These are phyloP conservation scores for Osmoderma eremita DNA, from an alignment of 2,888 invertebrate species.

Conservation along the genomic window DNA sequence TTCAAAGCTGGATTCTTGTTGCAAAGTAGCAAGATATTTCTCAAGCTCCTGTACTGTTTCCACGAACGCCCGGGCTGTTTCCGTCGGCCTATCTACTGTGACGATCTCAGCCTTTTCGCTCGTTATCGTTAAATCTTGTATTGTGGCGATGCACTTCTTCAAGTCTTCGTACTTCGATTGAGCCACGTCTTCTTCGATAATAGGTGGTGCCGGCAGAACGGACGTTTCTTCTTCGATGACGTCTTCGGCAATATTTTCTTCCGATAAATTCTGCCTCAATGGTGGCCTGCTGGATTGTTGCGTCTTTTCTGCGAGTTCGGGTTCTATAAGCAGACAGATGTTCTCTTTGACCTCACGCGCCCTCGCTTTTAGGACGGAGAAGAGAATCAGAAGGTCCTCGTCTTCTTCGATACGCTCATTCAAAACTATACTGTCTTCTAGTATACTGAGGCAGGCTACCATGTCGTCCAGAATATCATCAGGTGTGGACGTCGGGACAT, in stretches of 20 bases:
- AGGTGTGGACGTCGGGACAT: constrained; percentile 52
- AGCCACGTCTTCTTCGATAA: constrained; percentile 45
- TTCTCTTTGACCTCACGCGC: constrained; percentile 57
- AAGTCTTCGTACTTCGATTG: constrained; percentile 53
- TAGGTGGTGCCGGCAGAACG: constrained; percentile 27
- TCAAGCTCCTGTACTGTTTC: constrained; percentile 57
- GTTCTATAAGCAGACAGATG: constrained; percentile 55
- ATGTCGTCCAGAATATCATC: constrained; percentile 57
- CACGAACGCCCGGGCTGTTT: constrained; percentile 48
- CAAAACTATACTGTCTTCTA: constrained; percentile 58
- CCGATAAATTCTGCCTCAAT: constrained; percentile 43
- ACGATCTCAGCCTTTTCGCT: constrained; percentile 45
- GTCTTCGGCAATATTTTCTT: constrained; percentile 41
- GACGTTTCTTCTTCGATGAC: constrained; percentile 37
- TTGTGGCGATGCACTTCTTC: constrained; percentile 55
- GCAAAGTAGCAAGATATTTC: constrained; percentile 54
- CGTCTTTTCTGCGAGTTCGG: constrained; percentile 44
- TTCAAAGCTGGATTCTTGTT: constrained; percentile 54
- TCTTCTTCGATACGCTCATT: constrained; percentile 54
- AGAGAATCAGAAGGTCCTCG: constrained; percentile 53
- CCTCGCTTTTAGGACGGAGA: constrained; percentile 55
- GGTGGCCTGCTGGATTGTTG: constrained; percentile 44
- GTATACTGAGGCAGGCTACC: constrained; percentile 56
- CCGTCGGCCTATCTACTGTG: constrained; percentile 31
- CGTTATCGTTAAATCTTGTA: constrained; percentile 57